Percentiles rank a stretch among this genome's conserved stretches.
phyloP scores from a whole-genome alignment of 2,797 vertebrate genomes.

The Heterohyrax brucei region DNA sequence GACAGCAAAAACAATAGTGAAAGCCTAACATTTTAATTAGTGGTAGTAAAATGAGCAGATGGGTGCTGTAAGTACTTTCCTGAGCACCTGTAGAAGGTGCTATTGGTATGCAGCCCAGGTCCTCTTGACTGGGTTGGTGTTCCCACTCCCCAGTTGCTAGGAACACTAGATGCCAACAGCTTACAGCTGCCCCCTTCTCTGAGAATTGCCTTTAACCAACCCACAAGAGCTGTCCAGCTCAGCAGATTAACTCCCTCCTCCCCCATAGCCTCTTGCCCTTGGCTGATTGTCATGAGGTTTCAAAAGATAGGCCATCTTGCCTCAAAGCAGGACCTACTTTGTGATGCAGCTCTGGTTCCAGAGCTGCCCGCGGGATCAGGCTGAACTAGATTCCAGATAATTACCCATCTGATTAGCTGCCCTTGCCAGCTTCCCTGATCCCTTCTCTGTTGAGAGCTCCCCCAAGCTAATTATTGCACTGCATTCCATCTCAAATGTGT shows the following conservation, averaged over 20 bases:
- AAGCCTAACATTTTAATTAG: too few species aligned
- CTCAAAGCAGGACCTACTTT: neutral
- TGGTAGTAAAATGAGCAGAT: neutral
- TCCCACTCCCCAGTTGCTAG: too few species aligned
- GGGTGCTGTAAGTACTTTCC: neutral
- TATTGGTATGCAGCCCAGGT: too few species aligned
- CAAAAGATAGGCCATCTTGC: neutral
- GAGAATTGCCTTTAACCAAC: neutral
- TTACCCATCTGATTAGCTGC: neutral
- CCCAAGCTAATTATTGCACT: neutral
- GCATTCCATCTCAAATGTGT: too few species aligned
- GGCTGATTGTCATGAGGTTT: neutral
- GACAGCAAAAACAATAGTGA: too few species aligned
- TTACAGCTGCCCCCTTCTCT: neutral
- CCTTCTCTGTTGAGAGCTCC: neutral
- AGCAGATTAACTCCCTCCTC: neutral
- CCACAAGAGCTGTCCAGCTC: neutral
- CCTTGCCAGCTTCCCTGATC: neutral
- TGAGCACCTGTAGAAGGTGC: neutral
- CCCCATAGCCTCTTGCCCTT: neutral
- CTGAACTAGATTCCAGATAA: neutral
- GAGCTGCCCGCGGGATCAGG: neutral
- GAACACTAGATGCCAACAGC: neutral
- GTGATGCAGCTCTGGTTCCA: neutral
- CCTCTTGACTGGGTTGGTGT: neutral